Evolutionary conservation across 2,113 vertebrate genomes (phyloP), one percentile per base, ranked within the genome.

Genomic region (Seriola aureovittata): DNA sequence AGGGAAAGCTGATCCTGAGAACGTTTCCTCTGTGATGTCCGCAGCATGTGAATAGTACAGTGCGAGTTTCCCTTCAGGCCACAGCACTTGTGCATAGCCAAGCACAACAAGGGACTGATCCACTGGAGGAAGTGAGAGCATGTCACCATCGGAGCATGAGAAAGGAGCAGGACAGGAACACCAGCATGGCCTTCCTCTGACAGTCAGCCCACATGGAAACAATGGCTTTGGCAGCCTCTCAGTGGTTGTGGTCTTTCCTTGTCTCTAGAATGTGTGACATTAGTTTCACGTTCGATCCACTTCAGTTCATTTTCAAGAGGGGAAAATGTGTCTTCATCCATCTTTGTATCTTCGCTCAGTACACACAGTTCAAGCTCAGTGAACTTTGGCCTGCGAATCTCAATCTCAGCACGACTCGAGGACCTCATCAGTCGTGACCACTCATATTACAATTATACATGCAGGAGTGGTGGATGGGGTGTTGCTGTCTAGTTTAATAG

Each of bases 131-230:
- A 87, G 87, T 85, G 87, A 76, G 58, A 78, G 72, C 71, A 59
- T 86, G 92, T 88, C 89, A 78, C 75, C 78, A 76, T 86, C 62
- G 25, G 87, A 88, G 79, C 85, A 85, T 85, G 88, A 80, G 82
- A 91, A 90, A 69, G 57, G 52, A 83, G 60, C 58, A 52, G 78
- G 77, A 58, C 81, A 81, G 79, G 84, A 86, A 88, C 86, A 65
- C 19, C 81, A 57, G 81, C 66, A 12, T 69, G 80, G 78, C 81
- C 80, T 91, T 90, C 81, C 82, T 81, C 79, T 75, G 70, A 83
- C 50, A 62, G 58, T 46, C 64, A 55, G 65, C 50, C 57, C 68
- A 65, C 70, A 79, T 82, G 65, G 76, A 88, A 78, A 91, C 85
- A 85, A 90, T 89, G 75, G 71, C 59, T 71, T 73, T 88, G 78